These are phyloP conservation scores for Terebella lapidaria DNA, from an alignment of 2,888 invertebrate species.

Conservation along the genomic window DNA sequence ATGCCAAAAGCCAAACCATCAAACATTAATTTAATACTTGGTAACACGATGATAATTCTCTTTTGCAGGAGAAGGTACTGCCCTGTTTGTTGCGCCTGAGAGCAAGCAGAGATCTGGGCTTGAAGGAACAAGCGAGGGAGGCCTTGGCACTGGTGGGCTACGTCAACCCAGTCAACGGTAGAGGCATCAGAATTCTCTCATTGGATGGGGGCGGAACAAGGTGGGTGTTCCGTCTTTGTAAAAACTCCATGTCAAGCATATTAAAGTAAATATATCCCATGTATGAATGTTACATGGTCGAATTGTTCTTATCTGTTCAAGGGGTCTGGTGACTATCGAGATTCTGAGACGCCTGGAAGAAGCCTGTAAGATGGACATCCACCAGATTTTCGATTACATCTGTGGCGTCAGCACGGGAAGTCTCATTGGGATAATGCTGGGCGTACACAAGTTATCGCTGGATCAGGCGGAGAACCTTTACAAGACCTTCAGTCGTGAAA, in stretches of 20 bases:
- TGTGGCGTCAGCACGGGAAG: constrained; percentile 59
- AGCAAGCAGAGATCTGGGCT: constrained; percentile 23
- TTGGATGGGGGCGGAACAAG: constrained; percentile 86
- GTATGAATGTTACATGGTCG: no score
- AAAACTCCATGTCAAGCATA: no score
- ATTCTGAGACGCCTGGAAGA: constrained; percentile 74
- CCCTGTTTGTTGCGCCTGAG: constrained; percentile 62
- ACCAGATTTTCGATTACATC: constrained; percentile 81
- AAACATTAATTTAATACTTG: background rate
- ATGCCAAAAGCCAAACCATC: no score
- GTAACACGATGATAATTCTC: constrained; percentile 7
- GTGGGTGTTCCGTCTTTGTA: constrained; percentile 8
- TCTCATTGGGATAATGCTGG: constrained; percentile 40
- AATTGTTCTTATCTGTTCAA: no score
- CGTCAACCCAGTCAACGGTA: constrained; percentile 64
- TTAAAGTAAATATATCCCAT: no score
- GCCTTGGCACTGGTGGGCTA: constrained; percentile 71
- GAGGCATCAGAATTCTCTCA: constrained; percentile 74
- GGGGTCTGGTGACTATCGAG: constrained; percentile 77
- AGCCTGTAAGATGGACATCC: constrained; percentile 57
- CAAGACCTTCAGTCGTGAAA: constrained; percentile 53
- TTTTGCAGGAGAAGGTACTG: constrained; percentile 65
- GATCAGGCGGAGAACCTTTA: constrained; percentile 56
- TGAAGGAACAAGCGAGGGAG: constrained; percentile 42
- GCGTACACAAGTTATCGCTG: constrained; percentile 25